These are phyloP conservation scores for Pachypanchax playfairii DNA, from an alignment of 2,113 vertebrate genomes.

Conservation along the genomic window DNA sequence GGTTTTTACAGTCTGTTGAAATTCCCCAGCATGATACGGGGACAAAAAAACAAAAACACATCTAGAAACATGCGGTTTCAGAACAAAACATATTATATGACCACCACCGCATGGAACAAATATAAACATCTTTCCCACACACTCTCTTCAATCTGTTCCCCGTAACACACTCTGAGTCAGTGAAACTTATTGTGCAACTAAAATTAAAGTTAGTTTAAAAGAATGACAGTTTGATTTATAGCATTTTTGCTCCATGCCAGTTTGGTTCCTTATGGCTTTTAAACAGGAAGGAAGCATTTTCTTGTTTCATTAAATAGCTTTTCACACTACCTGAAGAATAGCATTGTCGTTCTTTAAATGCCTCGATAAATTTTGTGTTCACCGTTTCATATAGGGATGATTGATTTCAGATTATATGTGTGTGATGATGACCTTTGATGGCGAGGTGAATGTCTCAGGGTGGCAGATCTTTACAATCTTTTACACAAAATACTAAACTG, in stretches of 20 bases:
- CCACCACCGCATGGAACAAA: not conserved
- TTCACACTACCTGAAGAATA: conserved; percentile 38
- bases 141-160: conserved; percentile 17
- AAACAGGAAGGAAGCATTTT: conserved; percentile 27
- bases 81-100: conserved; percentile 10
- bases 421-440: conserved; percentile 19
- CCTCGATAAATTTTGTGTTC: conserved; percentile 19
- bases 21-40: not conserved
- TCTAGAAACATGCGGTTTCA: not conserved
- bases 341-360: conserved; percentile 24
- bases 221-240: conserved; percentile 70
- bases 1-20: not conserved
- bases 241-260: conserved; percentile 28
- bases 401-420: conserved; percentile 22
- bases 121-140: conserved; percentile 14
- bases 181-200: conserved; percentile 64
- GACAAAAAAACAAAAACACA: conserved; percentile 1
- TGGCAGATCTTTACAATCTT: too few species aligned
- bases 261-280: conserved; percentile 23
- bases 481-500: not conserved
- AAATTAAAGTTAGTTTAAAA: conserved; percentile 60
- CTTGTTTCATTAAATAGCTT: conserved; percentile 34
- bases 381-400: conserved; percentile 36
- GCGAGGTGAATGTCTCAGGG: conserved; percentile 2
- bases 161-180: conserved; percentile 44